Evolutionary conservation across 2,113 vertebrate genomes (phyloP).

Genomic region (Tragelaphus buxtoni): DNA sequence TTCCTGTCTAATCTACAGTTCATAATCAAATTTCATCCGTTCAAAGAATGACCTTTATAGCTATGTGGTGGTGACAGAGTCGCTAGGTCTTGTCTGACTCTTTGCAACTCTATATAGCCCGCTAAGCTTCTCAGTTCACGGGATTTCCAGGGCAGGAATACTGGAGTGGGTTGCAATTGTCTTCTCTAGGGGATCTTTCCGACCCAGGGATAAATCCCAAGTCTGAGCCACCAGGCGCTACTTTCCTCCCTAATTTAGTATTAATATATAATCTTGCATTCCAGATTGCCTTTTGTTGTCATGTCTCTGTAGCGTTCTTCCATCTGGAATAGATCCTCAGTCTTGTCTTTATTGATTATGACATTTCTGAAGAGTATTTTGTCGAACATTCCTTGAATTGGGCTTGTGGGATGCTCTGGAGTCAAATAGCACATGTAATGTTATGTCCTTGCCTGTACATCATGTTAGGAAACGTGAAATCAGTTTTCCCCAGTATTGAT

Average conservation of each 20-base stretch:
- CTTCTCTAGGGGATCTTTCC: neutral
- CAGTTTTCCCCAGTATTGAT: neutral
- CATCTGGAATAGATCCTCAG: neutral
- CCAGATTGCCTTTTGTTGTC: neutral
- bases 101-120: neutral
- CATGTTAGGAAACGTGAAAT: neutral
- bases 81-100: neutral
- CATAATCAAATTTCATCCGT: neutral
- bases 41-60: neutral
- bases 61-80: neutral
- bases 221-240: neutral
- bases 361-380: conserved; percentile 8
- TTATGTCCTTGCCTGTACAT: neutral
- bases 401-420: neutral
- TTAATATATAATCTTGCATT: neutral
- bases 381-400: neutral
- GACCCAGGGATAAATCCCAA: neutral
- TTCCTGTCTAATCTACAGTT: neutral
- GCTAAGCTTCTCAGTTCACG: neutral
- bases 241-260: neutral
- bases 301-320: neutral
- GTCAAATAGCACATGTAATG: neutral
- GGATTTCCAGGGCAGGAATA: neutral
- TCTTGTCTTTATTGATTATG: neutral
- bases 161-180: neutral